Conservation (phyloP, 2,797 vertebrate genomes). For the Prionace glauca region DNA sequence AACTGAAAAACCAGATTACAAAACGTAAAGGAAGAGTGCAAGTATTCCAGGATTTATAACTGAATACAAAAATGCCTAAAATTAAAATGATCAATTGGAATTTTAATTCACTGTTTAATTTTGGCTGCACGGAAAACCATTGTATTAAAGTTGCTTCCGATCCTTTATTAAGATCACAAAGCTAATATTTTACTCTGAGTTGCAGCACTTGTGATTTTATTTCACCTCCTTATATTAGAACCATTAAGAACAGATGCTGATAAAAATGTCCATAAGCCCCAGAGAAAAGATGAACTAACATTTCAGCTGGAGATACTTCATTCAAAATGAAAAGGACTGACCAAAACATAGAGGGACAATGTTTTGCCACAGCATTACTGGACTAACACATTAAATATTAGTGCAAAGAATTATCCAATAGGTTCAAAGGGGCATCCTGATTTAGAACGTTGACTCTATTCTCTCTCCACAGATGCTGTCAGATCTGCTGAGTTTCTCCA, state of each 20-base stretch:
- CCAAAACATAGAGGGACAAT: background rate
- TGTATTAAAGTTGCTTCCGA: background rate
- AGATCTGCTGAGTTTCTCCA: no score
- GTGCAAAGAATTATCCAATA: background rate
- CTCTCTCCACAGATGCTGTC: no score
- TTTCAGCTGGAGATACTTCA: background rate
- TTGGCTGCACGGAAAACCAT: background rate
- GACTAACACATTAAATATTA: background rate
- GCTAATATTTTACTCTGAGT: background rate
- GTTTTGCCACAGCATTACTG: no score
- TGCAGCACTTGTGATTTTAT: background rate
- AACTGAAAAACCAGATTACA: background rate
- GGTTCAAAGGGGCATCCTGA: background rate
- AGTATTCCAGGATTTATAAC: background rate
- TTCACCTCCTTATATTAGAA: background rate
- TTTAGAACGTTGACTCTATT: no score
- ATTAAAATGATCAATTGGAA: background rate
- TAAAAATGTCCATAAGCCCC: background rate
- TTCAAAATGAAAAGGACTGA: background rate
- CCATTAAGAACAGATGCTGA: background rate
- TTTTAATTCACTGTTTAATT: background rate
- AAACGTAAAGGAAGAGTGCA: background rate
- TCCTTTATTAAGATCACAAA: background rate
- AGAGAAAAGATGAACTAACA: background rate
- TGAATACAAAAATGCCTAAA: background rate